A percentile compares a stretch with the other conserved stretches of the same genome.
Evolutionary conservation across 1,140 invertebrate genomes (phyloP).

Genomic region (Eueides isabella): DNA sequence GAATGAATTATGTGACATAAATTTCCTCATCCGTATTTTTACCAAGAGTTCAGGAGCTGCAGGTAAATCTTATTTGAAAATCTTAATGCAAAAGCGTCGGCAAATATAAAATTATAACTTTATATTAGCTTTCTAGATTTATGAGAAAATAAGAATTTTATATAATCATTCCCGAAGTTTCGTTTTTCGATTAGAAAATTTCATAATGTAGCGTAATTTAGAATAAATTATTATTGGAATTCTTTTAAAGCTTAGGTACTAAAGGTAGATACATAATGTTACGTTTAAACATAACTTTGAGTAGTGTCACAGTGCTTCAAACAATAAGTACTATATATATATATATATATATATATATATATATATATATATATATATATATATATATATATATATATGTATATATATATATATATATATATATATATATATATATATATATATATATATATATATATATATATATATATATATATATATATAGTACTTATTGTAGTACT

Average conservation of each 20-base stretch:
- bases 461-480: too few relatives aligned
- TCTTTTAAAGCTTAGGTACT: neutral
- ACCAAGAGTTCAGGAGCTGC: neutral
- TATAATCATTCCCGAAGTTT: neutral
- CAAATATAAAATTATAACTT: slow-evolving; percentile 13
- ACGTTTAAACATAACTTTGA: too few relatives aligned
- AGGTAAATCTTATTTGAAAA: slow-evolving; percentile 15
- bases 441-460: too few relatives aligned
- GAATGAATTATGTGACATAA: neutral
- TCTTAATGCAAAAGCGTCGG: neutral
- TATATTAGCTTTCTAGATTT: slow-evolving; percentile 10
- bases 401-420: too few relatives aligned
- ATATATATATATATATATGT: too few relatives aligned
- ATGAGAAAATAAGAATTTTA: neutral
- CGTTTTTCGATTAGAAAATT: neutral
- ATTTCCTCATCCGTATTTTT: neutral
- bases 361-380: too few relatives aligned
- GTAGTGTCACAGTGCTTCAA: too few relatives aligned
- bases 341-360: too few relatives aligned
- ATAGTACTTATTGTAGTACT: too few relatives aligned
- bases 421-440: too few relatives aligned
- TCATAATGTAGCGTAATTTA: neutral
- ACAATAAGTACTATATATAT: too few relatives aligned
- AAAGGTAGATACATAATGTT: too few relatives aligned
- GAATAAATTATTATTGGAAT: neutral